Base-by-base conservation (phyloP, 2,797 vertebrate genomes). In the Rhadinocentrus ornatus region DNA sequence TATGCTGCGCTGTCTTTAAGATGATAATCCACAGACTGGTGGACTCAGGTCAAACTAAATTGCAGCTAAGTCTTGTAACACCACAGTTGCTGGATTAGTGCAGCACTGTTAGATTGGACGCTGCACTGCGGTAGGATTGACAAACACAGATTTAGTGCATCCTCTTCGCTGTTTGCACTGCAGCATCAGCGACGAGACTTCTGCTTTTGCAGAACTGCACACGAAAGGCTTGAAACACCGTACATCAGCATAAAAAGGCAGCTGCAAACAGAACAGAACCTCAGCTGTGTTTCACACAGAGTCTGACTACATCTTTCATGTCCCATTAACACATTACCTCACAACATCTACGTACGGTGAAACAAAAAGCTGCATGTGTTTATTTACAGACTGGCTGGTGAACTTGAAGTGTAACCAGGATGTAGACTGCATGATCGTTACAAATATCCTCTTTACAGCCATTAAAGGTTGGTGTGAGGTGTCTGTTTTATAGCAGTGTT, bases 11-110 rank as follows among this genome's bases (percentile, higher is more conserved):
- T 53, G 75, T 78, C 73, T 88, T 52, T 81, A 77, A 82, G 76
- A 80, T 29, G 46, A 86, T 93, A 91, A 93, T 93, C 91, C 88
- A 81, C 78, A 62, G 75, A 84, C 86, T 85, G 82, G 77, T 63
- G 78, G 66, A 74, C 72, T 53, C 46, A 66, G 87, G 83, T 92
- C 84, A 82, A 64, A 89, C 90, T 89, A 92, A 90, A 94, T 90
- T 91, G 83, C 86, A 81, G 85, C 82, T 67, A 87, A 89, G 89
- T 86, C 78, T 85, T 86, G 73, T 86, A 74, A 85, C 83, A 75
- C 91, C 83, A 80, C 84, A 87, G 85, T 82, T 80, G 81, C 72
- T 86, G 88, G 93, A 94, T 94, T 92, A 93, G 87, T 83, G 87
- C 77, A 89, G 74, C 64, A 48, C 46, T 83, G 67, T 74, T 74